Evolutionary conservation across 2,113 vertebrate species (phyloP), one percentile per base, ranked within the genome.

Genomic region (Rhynchopsitta pachyrhyncha): DNA sequence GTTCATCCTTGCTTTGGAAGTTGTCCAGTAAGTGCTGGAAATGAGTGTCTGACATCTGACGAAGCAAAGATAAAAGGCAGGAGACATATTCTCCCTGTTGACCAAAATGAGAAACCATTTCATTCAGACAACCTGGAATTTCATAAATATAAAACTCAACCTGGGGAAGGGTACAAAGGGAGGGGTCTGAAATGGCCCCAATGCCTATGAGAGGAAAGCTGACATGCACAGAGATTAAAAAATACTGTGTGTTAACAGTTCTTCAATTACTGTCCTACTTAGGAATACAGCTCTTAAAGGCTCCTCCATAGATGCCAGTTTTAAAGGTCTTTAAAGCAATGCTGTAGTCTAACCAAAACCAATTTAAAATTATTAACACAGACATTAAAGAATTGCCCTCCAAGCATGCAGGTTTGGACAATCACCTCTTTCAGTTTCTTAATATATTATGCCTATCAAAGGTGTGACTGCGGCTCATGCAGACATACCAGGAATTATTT

Each of bases 1-100:
- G 98, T 83, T 99, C 99, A 92, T 99, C 99, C 94, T 99, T 99
- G 98, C 99, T 99, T 98, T 99, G 99, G 86, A 99, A 99, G 98
- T 99, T 99, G 82, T 99, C 99, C 96, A 99, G 95, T 88, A 99
- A 98, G 95, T 98, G 99, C 67, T 99, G 99, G 95, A 99, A 99
- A 97, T 99, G 99, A 96, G 99, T 98, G 83, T 99, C 99, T 24
- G 99, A 99, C 99, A 99, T 99, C 98, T 99, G 99, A 68, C 99
- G 99, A 64, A 99, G 99, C 75, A 99, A 98, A 59, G 99, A 99
- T 91, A 99, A 98, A 87, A 99, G 99, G 97, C 99, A 99, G 94
- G 99, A 99, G 91, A 99, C 99, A 39, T 99, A 99, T 92, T 99
- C 99, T 20, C 99, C 99, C 99, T 99, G 98, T 18, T 93, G 97